A percentile compares a stretch with the other conserved stretches of the same genome.
Conservation (phyloP, 2,113 vertebrate genomes). For the Hoplias malabaricus region DNA sequence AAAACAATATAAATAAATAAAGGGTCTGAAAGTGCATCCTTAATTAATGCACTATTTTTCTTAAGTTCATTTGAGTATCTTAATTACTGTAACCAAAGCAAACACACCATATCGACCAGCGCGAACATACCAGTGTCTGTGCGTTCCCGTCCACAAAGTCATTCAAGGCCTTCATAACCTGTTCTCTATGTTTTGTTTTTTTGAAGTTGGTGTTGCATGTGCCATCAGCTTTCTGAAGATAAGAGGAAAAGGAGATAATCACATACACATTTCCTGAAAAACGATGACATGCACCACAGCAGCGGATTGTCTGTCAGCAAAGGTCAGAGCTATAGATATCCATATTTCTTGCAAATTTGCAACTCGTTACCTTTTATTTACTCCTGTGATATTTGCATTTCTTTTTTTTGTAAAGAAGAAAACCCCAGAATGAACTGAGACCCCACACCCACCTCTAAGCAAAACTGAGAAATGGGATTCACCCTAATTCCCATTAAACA, state of each 20-base stretch:
- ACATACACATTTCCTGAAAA: background rate
- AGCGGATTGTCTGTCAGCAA: background rate
- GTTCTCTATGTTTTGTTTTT: constrained; percentile 80
- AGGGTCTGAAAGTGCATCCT: too few species aligned
- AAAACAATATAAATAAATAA: too few species aligned
- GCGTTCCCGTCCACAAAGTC: constrained; percentile 81
- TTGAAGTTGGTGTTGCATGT: constrained; percentile 88
- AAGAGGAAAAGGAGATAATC: background rate
- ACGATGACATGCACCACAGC: constrained; percentile 9
- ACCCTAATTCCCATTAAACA: too few species aligned
- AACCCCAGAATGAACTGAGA: too few species aligned
- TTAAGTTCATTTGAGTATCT: background rate
- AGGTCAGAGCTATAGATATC: background rate
- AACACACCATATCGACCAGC: background rate
- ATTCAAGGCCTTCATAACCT: constrained; percentile 79
- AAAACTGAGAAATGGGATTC: too few species aligned
- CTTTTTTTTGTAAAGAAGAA: background rate
- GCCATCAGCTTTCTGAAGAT: constrained; percentile 80
- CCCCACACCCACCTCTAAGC: too few species aligned
- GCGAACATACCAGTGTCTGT: constrained; percentile 75
- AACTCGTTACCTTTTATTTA: background rate
- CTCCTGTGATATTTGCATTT: background rate
- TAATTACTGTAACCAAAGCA: background rate
- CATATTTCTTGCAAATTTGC: background rate
- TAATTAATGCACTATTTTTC: too few species aligned